A percentile compares a stretch with the other conserved stretches of the same genome.
phyloP scores from a whole-genome alignment of 2,113 vertebrate genomes.

The Ardeotis arabs region DNA sequence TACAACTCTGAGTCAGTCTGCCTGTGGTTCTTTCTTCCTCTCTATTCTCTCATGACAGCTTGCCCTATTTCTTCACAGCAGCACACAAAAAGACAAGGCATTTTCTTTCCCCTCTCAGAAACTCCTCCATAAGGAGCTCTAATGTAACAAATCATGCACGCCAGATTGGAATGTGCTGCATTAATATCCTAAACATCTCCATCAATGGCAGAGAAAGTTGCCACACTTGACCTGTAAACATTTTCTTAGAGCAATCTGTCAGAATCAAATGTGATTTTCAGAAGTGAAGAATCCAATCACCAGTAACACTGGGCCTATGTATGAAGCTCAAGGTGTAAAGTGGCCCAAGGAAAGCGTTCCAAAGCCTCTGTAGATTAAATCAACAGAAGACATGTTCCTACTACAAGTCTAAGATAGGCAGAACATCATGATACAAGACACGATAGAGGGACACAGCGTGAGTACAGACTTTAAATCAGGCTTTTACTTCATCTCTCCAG shows the following conservation, averaged over 20 bases:
- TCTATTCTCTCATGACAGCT: neutral
- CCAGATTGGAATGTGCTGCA: neutral
- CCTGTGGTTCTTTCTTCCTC: neutral
- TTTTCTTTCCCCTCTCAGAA: neutral
- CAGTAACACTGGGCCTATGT: neutral
- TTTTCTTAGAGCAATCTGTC: neutral
- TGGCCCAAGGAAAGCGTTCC: neutral
- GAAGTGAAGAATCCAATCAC: neutral
- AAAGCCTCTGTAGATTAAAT: neutral
- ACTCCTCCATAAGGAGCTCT: neutral
- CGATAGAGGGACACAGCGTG: fast-evolving
- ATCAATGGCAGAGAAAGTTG: neutral
- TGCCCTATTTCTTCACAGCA: neutral
- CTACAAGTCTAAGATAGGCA: neutral
- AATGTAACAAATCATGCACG: neutral
- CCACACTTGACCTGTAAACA: fast-evolving
- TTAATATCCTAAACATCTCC: neutral
- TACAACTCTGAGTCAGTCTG: neutral
- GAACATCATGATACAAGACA: neutral
- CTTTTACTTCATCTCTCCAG: neutral
- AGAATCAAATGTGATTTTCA: neutral
- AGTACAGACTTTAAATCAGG: neutral
- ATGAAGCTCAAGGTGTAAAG: neutral
- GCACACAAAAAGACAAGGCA: neutral
- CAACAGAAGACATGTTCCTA: neutral